Conservation (phyloP, 2,888 invertebrate genomes). For the Amaurobius ferox region DNA sequence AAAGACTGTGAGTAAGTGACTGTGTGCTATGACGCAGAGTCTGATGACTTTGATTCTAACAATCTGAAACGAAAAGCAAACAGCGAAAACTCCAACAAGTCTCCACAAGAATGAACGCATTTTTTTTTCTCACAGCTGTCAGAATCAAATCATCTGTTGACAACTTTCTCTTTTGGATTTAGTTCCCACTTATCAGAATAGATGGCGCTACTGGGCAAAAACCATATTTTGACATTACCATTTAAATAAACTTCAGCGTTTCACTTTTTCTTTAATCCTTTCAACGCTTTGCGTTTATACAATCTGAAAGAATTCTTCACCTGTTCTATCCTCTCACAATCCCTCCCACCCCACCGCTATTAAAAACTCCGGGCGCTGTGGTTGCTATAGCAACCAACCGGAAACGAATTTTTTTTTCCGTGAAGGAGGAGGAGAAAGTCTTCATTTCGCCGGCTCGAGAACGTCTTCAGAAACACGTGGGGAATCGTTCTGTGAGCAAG, state of each 20-base stretch:
- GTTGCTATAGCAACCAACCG: background rate
- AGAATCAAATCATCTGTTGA: no score
- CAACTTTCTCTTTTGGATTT: no score
- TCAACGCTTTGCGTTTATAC: background rate
- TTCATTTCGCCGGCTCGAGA: background rate
- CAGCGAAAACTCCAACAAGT: no score
- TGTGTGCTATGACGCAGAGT: no score
- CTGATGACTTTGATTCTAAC: no score
- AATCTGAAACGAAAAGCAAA: no score
- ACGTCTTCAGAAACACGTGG: background rate
- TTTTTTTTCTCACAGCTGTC: no score
- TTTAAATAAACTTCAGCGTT: background rate
- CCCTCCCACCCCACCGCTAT: background rate
- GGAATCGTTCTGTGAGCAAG: background rate
- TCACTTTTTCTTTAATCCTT: background rate
- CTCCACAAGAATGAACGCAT: no score
- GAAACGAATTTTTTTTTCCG: background rate
- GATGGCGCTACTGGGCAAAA: background rate
- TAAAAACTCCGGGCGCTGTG: background rate
- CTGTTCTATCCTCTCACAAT: constrained; percentile 1
- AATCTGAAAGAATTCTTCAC: background rate
- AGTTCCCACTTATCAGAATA: background rate
- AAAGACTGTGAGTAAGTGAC: no score
- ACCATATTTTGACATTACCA: background rate
- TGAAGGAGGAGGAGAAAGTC: background rate